Percentiles rank a stretch among this genome's conserved stretches.
phyloP scores from a whole-genome alignment of 1,140 invertebrate species.

The Plutomurus gul region DNA sequence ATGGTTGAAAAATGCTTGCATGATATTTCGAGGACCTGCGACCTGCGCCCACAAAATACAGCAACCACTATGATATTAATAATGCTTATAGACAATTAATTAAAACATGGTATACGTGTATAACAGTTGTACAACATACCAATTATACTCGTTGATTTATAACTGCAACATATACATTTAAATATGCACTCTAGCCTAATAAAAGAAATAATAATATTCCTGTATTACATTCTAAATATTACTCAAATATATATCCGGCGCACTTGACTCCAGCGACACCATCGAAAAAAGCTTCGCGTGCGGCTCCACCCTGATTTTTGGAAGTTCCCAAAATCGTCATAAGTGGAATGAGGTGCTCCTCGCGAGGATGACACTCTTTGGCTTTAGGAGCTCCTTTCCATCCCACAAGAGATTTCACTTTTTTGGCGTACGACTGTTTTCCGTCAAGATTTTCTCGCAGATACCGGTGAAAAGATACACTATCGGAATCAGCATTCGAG shows the following conservation, averaged over 20 bases:
- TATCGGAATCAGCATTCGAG: background rate
- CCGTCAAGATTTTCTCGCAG: background rate
- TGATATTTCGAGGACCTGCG: no score
- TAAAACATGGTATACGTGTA: no score
- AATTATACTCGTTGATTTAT: no score
- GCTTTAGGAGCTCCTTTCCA: background rate
- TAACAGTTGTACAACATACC: no score
- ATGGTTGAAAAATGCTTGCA: no score
- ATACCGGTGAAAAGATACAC: slow-evolving; percentile 32
- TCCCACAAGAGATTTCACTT: background rate
- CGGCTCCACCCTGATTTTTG: background rate
- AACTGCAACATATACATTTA: no score
- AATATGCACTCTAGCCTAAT: no score
- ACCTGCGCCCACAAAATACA: no score
- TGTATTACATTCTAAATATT: background rate
- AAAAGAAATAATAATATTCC: no score
- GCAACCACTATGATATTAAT: no score
- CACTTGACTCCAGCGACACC: slow-evolving; percentile 32
- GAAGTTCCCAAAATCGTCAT: background rate
- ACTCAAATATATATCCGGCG: slow-evolving; percentile 36
- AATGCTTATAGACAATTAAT: no score
- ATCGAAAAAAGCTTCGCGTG: slow-evolving; percentile 32
- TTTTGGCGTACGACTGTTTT: background rate
- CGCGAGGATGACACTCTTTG: background rate
- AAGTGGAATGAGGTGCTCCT: background rate